These are phyloP conservation scores for Megaceryle torquata DNA, from an alignment of 2,113 vertebrate species.

Conservation along the genomic window DNA sequence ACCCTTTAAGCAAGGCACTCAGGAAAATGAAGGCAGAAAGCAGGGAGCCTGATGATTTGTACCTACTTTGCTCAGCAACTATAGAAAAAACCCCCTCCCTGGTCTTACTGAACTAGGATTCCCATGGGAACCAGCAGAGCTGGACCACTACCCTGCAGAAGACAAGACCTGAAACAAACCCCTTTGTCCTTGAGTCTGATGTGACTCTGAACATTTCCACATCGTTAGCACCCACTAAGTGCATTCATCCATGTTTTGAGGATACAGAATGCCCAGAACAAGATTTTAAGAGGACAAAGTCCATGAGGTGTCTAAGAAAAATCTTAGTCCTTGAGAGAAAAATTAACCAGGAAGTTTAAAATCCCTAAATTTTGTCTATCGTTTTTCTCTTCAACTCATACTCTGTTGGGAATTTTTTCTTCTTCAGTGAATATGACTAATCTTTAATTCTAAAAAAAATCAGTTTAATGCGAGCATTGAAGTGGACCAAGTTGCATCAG, in stretches of 20 bases:
- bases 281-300: not conserved
- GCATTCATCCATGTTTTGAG: not conserved
- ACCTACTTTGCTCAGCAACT: not conserved
- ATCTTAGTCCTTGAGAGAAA: not conserved
- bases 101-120: not conserved
- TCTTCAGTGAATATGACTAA: not conserved
- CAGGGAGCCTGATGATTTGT: not conserved
- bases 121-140: not conserved
- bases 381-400: not conserved
- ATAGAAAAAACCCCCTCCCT: not conserved
- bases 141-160: not conserved
- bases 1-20: not conserved
- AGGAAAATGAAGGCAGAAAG: not conserved
- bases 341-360: not conserved
- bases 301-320: not conserved
- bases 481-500: not conserved
- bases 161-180: not conserved
- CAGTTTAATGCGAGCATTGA: not conserved
- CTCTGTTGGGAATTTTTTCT: not conserved
- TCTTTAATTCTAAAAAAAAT: not conserved
- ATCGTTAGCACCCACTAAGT: not conserved
- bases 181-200: not conserved
- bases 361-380: not conserved
- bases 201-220: not conserved
- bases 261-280: not conserved